These are phyloP conservation scores for Pyrocoelia pectoralis DNA, from an alignment of 2,888 invertebrate genomes.

Conservation along the genomic window DNA sequence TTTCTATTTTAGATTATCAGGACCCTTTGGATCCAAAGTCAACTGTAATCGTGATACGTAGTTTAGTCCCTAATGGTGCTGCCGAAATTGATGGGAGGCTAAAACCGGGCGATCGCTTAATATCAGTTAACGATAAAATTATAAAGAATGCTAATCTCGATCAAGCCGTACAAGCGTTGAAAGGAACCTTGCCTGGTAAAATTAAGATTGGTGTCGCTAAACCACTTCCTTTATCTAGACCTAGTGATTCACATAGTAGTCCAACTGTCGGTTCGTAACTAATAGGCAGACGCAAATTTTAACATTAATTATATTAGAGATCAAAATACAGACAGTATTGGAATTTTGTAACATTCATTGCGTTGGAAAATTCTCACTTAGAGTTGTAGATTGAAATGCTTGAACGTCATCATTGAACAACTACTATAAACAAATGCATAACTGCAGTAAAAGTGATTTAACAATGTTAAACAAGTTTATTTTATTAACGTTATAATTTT, in stretches of 20 bases:
- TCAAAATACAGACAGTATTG: constrained; percentile 6
- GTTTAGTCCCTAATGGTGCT: constrained; percentile 97
- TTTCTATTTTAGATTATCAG: constrained; percentile 97
- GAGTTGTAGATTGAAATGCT: no score
- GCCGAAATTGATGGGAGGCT: constrained; percentile 94
- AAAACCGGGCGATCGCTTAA: constrained; percentile 90
- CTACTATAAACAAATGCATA: no score
- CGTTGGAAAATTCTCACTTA: no score
- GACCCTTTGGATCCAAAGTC: constrained; percentile 95
- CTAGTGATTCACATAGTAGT: constrained; percentile 39
- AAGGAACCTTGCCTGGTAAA: constrained; percentile 89
- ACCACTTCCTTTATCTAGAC: constrained; percentile 65
- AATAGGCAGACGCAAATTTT: not conserved
- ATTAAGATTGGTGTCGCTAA: constrained; percentile 93
- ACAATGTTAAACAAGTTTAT: no score
- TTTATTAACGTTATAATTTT: no score
- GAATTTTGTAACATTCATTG: not conserved
- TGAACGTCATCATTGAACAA: no score
- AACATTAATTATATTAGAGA: not conserved
- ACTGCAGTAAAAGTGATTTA: no score
- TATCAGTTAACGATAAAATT: constrained; percentile 90
- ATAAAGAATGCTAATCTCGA: constrained; percentile 93
- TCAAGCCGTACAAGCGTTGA: constrained; percentile 94
- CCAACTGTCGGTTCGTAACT: constrained; percentile 39
- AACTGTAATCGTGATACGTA: constrained; percentile 87